phyloP scores from a whole-genome alignment of 1,140 invertebrate genomes.

The Drosophila sturtevanti region DNA sequence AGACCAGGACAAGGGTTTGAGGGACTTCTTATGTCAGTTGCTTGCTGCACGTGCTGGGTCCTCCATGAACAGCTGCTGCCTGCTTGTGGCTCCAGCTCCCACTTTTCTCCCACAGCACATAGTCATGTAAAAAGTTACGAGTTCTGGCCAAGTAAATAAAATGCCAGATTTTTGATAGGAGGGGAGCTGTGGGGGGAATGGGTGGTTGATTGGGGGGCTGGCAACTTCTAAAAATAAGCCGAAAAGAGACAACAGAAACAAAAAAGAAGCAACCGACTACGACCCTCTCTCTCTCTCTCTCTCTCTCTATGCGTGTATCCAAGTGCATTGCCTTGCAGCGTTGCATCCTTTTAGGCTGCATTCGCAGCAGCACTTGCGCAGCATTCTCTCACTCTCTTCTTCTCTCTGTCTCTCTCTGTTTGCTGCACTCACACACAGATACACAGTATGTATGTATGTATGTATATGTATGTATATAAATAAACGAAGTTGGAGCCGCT shows the following conservation, averaged over 20 bases:
- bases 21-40: slow-evolving; percentile 59
- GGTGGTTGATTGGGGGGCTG: slow-evolving; percentile 5
- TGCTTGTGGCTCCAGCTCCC: slow-evolving; percentile 22
- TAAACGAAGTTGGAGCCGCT: slow-evolving; percentile 40
- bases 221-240: slow-evolving; percentile 78
- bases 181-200: neutral
- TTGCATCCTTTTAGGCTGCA: slow-evolving; percentile 66
- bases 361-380: slow-evolving; percentile 44
- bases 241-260: slow-evolving; percentile 80
- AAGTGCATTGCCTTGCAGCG: slow-evolving; percentile 74
- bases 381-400: slow-evolving; percentile 2
- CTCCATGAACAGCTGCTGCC: slow-evolving; percentile 69
- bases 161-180: slow-evolving; percentile 7
- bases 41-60: slow-evolving; percentile 78
- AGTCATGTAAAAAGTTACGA: slow-evolving; percentile 67
- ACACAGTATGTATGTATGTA: too few relatives aligned
- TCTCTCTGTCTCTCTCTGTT: slow-evolving; percentile 14
- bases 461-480: neutral
- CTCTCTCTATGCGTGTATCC: slow-evolving; percentile 31
- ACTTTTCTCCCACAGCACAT: slow-evolving; percentile 1
- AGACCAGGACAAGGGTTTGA: slow-evolving; percentile 13
- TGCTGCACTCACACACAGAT: slow-evolving; percentile 2
- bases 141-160: slow-evolving; percentile 74
- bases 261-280: slow-evolving; percentile 71
- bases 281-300: slow-evolving; percentile 27